These are phyloP conservation scores for Zaprionus ghesquierei DNA, from an alignment of 1,140 invertebrate species.

Conservation along the genomic window DNA sequence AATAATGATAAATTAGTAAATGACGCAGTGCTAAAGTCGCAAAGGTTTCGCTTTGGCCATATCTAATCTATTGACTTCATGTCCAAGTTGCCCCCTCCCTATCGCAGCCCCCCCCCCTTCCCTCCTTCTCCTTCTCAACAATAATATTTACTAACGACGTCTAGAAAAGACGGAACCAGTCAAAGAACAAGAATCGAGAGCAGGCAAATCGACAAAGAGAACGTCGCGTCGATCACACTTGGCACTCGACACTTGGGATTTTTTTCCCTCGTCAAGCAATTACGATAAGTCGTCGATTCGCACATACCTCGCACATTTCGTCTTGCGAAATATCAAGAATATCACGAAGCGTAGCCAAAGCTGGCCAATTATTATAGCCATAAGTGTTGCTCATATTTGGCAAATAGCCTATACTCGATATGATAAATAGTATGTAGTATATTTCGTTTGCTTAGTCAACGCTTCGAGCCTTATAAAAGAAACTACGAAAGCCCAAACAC, in stretches of 20 bases:
- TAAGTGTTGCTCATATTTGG: background rate
- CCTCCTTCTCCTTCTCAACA: background rate
- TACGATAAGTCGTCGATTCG: slow-evolving; percentile 25
- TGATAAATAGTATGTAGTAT: background rate
- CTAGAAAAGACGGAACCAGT: slow-evolving; percentile 21
- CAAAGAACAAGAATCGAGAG: background rate
- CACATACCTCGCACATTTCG: slow-evolving; percentile 7
- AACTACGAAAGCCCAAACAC: slow-evolving; percentile 22
- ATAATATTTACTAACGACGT: slow-evolving; percentile 48
- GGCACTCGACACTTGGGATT: slow-evolving; percentile 28
- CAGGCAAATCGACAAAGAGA: slow-evolving; percentile 10
- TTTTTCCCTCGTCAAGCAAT: slow-evolving; percentile 9
- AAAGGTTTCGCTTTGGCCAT: slow-evolving; percentile 36
- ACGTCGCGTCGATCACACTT: slow-evolving; percentile 31
- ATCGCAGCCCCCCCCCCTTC: too few species aligned
- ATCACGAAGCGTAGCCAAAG: background rate
- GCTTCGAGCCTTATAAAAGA: slow-evolving; percentile 25
- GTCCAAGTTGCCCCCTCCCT: slow-evolving; percentile 25
- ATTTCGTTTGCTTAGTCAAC: slow-evolving; percentile 23
- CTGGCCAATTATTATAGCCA: slow-evolving; percentile 42
- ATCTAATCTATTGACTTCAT: slow-evolving; percentile 66
- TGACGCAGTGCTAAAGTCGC: slow-evolving; percentile 63
- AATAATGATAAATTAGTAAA: slow-evolving; percentile 72
- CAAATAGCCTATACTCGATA: background rate
- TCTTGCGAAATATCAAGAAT: background rate